Conservation (phyloP, 2,888 invertebrate genomes). For the Ceriagrion tenellum region DNA sequence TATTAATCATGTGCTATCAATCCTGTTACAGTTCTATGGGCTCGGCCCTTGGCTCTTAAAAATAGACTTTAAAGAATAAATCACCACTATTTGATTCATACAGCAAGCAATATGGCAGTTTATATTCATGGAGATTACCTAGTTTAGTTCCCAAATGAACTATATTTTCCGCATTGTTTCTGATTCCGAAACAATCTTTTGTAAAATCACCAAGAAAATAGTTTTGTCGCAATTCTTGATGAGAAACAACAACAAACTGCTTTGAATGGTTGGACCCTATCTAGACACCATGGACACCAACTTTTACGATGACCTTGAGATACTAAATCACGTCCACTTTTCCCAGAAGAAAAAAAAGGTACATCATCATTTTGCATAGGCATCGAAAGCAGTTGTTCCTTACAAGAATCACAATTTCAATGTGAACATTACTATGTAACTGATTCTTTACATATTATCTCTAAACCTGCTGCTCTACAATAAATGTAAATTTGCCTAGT, state of each 20-base stretch:
- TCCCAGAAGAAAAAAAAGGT: not conserved
- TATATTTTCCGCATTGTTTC: constrained; percentile 27
- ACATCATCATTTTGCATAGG: constrained; percentile 42
- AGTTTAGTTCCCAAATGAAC: constrained; percentile 23
- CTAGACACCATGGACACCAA: constrained; percentile 53
- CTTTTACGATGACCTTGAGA: constrained; percentile 19
- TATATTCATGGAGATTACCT: constrained; percentile 34
- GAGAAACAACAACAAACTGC: constrained; percentile 44
- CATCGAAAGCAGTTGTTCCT: constrained; percentile 41
- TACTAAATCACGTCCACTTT: not conserved
- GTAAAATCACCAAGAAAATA: constrained; percentile 36
- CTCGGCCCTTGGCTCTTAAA: constrained; percentile 17
- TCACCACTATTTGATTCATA: not conserved
- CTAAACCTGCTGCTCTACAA: constrained; percentile 14
- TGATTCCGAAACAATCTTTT: constrained; percentile 8
- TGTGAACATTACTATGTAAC: not conserved
- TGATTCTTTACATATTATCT: not conserved
- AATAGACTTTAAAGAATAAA: constrained; percentile 22
- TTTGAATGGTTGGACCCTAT: constrained; percentile 51
- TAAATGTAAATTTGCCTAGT: constrained; percentile 10
- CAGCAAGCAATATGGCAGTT: constrained; percentile 27
- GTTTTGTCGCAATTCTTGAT: constrained; percentile 42
- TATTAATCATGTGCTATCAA: not conserved
- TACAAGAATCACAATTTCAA: constrained; percentile 46
- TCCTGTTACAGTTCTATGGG: not conserved